These are phyloP conservation scores for Nomada goodeniana DNA, from an alignment of 2,888 invertebrate genomes.

Conservation along the genomic window DNA sequence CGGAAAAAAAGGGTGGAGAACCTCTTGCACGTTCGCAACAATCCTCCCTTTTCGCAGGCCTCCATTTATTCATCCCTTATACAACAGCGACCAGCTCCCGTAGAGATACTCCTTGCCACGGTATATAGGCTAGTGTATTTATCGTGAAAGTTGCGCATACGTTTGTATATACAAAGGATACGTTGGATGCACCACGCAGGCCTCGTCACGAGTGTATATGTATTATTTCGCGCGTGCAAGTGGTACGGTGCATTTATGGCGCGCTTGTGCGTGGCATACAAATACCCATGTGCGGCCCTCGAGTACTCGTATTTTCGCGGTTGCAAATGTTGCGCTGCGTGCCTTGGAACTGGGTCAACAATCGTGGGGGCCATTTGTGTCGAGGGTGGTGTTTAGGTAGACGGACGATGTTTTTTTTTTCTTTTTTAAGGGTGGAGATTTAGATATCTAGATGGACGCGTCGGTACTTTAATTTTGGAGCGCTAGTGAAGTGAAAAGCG, in stretches of 20 bases:
- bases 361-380: constrained; percentile 1
- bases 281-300: constrained; percentile 24
- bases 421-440: not conserved
- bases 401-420: too few relatives aligned
- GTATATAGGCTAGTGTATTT: constrained; percentile 68
- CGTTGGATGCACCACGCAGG: constrained; percentile 16
- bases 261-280: constrained; percentile 24
- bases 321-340: constrained; percentile 35
- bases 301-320: constrained; percentile 31
- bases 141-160: constrained; percentile 58
- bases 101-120: constrained; percentile 39
- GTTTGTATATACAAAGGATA: constrained; percentile 28
- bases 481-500: too few relatives aligned
- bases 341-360: constrained; percentile 34
- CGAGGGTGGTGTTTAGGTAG: not conserved
- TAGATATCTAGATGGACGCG: not conserved
- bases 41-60: constrained; percentile 67
- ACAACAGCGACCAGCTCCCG: constrained; percentile 67
- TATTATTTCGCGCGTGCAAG: not conserved
- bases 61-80: constrained; percentile 78
- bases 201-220: not conserved
- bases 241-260: constrained; percentile 11
- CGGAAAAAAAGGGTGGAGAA: constrained; percentile 26
- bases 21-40: constrained; percentile 52
- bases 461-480: not conserved